Evolutionary conservation across 1,140 invertebrate species (phyloP), one percentile per base, ranked within the genome.

Genomic region (Mamestra configurata): DNA sequence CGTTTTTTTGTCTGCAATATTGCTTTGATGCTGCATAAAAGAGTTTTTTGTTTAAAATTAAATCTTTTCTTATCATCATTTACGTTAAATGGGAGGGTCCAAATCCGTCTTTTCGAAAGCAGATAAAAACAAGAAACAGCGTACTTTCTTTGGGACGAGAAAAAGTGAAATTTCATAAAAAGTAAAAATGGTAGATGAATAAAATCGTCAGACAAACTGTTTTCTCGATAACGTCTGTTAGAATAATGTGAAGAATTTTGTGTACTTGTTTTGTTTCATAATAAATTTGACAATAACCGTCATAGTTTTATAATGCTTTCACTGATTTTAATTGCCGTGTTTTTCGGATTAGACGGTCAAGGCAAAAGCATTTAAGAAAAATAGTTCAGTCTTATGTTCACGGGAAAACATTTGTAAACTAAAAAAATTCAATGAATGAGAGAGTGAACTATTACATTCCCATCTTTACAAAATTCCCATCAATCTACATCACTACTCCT

Each of bases 91-190:
- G 8, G 31, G 20, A 43, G 7, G 35, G 8, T 43, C 18, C 10
- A 43, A 66, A 70, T 49, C 18, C 6, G 35, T 55, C 70, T 20
- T 55, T 70, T 77, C 61, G 68, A 81, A 81, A 72, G 20, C 15
- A 57, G 46, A 40, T 40, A 76, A 73, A 84, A 84, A 82, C 79
- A 77, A 81, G 20, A 79, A 82, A 10, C 37, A 77, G 57, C 40
- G 81, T 79, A 82, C 86, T 87, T 87, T 82, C 80, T 70, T 82
- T 85, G 13, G 51, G 78, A 43, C 43, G 20, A 79, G 70, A 83
- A 85, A 87, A 87, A 86, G 84, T 86, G 84, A 84, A 87, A 84
- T 53, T 64, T 80, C 18, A 46, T 22, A 80, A 84, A 82, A 81
- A 53, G 22, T 72, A 79, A 83, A 81, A 51, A 49, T 64, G 59